Conservation (phyloP, 2,797 vertebrate genomes). For the Xiphophorus birchmanni region DNA sequence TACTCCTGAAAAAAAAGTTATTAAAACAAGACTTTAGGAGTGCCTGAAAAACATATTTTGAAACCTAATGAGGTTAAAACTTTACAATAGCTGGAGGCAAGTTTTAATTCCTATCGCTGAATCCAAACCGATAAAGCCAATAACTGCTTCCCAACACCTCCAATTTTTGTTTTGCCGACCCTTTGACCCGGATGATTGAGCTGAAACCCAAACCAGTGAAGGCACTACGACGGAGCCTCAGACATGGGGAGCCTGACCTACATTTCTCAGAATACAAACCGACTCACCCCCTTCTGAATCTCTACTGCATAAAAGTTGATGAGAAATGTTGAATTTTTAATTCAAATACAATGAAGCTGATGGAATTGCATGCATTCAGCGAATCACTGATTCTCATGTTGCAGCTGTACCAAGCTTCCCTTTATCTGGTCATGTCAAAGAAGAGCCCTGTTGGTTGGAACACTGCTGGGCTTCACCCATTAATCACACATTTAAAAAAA, state of each 20-base stretch:
- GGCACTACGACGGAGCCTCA: slow-evolving; percentile 13
- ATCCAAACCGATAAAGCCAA: slow-evolving; percentile 24
- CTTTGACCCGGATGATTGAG: slow-evolving; percentile 33
- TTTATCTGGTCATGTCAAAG: slow-evolving; percentile 36
- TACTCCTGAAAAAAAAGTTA: background rate
- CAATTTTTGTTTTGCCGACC: slow-evolving; percentile 14
- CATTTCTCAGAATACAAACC: slow-evolving; percentile 49
- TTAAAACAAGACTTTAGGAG: background rate
- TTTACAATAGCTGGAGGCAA: background rate
- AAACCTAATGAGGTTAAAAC: background rate
- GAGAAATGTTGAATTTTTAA: background rate
- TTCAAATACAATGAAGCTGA: background rate
- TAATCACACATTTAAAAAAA: slow-evolving; percentile 23
- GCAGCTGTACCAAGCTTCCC: slow-evolving; percentile 5
- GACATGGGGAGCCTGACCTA: slow-evolving; percentile 66
- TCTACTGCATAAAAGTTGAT: background rate
- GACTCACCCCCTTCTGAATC: slow-evolving; percentile 3
- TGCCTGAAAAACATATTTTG: background rate
- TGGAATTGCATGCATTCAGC: background rate
- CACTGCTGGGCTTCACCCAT: slow-evolving; percentile 38
- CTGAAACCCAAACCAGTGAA: slow-evolving; percentile 27
- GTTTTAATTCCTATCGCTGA: background rate
- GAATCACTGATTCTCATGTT: background rate
- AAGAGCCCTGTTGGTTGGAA: background rate
- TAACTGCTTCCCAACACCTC: slow-evolving; percentile 37